These are phyloP conservation scores for Bicyclus anynana DNA, from an alignment of 1,140 invertebrate species.

Conservation along the genomic window DNA sequence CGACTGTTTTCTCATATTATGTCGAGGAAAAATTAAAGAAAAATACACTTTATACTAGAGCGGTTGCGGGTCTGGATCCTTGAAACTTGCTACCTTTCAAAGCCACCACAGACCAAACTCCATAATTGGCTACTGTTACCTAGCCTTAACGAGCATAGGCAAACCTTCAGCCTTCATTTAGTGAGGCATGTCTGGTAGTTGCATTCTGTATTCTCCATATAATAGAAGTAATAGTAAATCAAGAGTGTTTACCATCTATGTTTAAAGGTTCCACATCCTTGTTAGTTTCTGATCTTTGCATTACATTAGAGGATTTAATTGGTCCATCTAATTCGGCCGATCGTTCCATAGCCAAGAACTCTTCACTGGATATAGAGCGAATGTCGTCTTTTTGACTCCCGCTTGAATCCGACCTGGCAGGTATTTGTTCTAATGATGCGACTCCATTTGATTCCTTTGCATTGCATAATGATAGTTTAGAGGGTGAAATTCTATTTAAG, in stretches of 20 bases:
- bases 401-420: constrained; percentile 53
- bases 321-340: constrained; percentile 56
- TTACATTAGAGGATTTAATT: neutral
- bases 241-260: constrained; percentile 7
- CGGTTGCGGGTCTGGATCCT: too few relatives aligned
- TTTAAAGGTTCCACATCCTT: constrained; percentile 6
- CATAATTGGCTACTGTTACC: too few relatives aligned
- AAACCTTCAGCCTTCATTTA: too few relatives aligned
- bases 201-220: too few relatives aligned
- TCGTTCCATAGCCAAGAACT: constrained; percentile 68
- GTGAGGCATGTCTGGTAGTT: too few relatives aligned
- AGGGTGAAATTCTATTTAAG: constrained; percentile 68
- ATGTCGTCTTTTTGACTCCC: constrained; percentile 58
- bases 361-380: constrained; percentile 61
- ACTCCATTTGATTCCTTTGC: constrained; percentile 53
- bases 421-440: constrained; percentile 45
- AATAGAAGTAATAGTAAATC: neutral
- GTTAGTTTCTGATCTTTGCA: constrained; percentile 22
- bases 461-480: constrained; percentile 63
- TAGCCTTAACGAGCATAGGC: too few relatives aligned
- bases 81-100: too few relatives aligned
- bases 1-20: too few relatives aligned
- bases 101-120: too few relatives aligned
- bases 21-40: too few relatives aligned
- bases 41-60: too few relatives aligned